phyloP scores from a whole-genome alignment of 1,140 invertebrate genomes.

The Micrasema longulum region DNA sequence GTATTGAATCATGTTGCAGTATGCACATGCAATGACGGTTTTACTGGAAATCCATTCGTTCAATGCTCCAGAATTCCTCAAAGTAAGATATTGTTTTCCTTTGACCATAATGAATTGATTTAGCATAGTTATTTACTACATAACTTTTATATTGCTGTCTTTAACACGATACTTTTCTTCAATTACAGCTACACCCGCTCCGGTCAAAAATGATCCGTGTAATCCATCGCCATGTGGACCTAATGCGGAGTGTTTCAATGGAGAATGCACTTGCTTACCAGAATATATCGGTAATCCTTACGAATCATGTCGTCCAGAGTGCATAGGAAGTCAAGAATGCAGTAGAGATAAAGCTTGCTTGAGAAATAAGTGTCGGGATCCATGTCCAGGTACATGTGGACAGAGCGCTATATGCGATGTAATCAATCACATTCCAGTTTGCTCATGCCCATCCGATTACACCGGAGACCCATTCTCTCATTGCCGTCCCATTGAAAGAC shows the following conservation, averaged over 20 bases:
- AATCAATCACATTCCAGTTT: slow-evolving; percentile 85
- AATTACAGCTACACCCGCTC: slow-evolving; percentile 61
- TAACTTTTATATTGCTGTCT: not conserved
- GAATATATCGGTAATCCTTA: slow-evolving; percentile 85
- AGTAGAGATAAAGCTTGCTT: slow-evolving; percentile 83
- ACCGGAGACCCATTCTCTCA: slow-evolving; percentile 84
- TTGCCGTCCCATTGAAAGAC: slow-evolving; percentile 70
- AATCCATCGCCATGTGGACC: slow-evolving; percentile 84
- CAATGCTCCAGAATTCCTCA: slow-evolving; percentile 72
- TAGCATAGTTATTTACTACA: no score
- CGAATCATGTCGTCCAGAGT: slow-evolving; percentile 84
- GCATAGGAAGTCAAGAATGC: slow-evolving; percentile 85
- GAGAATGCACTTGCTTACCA: slow-evolving; percentile 77
- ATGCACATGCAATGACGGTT: slow-evolving; percentile 78
- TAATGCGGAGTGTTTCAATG: slow-evolving; percentile 78
- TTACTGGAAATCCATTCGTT: slow-evolving; percentile 81
- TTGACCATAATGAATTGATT: no score
- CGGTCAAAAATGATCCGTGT: slow-evolving; percentile 71
- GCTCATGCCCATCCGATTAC: slow-evolving; percentile 80
- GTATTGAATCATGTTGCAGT: slow-evolving; percentile 81
- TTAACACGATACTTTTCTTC: slow-evolving; percentile 17
- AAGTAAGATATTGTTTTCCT: slow-evolving; percentile 56
- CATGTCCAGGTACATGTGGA: slow-evolving; percentile 85
- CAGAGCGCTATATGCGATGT: slow-evolving; percentile 86
- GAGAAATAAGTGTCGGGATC: slow-evolving; percentile 84